Base-by-base conservation (phyloP, 2,797 vertebrate species). In the Melopsittacus undulatus region DNA sequence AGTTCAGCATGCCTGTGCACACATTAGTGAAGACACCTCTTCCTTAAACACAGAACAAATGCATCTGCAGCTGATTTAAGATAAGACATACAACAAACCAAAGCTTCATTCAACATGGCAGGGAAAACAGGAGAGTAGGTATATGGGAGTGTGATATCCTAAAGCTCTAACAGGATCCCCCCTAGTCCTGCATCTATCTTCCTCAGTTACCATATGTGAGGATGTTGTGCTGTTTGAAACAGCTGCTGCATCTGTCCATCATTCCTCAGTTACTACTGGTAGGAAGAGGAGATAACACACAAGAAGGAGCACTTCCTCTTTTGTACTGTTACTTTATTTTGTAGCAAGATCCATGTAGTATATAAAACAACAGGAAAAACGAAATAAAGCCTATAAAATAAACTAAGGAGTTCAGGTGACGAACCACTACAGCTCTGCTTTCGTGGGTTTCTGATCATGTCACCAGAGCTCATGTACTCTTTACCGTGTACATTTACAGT, bases 361-460 rank as follows among this genome's bases (percentile, higher is more conserved):
- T 98, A 98, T 97, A 98, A 98, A 98, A 98, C 78, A 97, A 97
- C 96, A 98, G 93, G 94, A 95, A 97, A 97, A 97, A 95, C 56
- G 67, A 91, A 97, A 97, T 89, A 43, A 97, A 92, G 95, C 94
- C 96, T 97, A 92, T 94, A 97, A 97, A 98, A 97, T 94, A 94
- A 97, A 94, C 62, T 11, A 24, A 91, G 66, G 80, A 96, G 92
- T 95, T 90, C 93, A 59, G 93, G 88, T 95, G 91, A 95, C 32
- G 3, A 97, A 97, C 96, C 88, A 96, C 86, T 91, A 93, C 90
- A 97, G 90, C 85, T 96, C 94, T 95, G 92, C 94, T 93, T 96
- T 96, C 0, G 2, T 83, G 85, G 96, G 40, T 93, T 79, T 43
- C 64, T 15, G 38, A 56, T 87, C 61, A 63, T 87, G 46, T 95